These are phyloP conservation scores for Psilopogon haemacephalus DNA, from an alignment of 2,113 vertebrate species.

Conservation along the genomic window DNA sequence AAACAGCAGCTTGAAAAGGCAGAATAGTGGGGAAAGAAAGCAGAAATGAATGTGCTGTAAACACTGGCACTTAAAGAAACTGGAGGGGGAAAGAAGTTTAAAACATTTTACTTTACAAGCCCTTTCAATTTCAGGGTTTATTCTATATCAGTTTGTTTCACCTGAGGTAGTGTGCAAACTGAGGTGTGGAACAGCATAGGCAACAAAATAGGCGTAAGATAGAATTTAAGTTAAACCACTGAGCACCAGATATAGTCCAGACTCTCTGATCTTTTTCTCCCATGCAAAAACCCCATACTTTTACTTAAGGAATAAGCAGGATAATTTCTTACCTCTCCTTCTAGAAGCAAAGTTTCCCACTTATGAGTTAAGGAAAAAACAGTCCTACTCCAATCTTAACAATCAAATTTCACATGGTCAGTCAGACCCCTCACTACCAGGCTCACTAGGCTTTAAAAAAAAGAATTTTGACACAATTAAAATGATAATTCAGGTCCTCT, in stretches of 20 bases:
- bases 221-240: not conserved
- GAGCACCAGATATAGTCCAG: not conserved
- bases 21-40: not conserved
- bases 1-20: constrained; percentile 36
- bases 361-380: not conserved
- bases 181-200: not conserved
- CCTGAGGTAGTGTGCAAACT: not conserved
- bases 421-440: not conserved
- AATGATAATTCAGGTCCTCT: not conserved
- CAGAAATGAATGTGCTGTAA: constrained; percentile 41
- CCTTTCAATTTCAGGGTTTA: not conserved
- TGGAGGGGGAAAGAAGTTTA: not conserved
- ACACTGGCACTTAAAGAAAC: constrained; percentile 2
- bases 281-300: not conserved
- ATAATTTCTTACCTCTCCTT: not conserved
- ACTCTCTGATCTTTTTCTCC: not conserved
- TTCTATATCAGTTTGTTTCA: not conserved
- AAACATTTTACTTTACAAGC: not conserved
- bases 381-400: not conserved
- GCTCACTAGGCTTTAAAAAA: not conserved
- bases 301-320: not conserved
- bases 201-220: not conserved
- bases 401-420: not conserved
- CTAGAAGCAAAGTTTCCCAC: not conserved
- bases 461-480: not conserved